A percentile compares a stretch with the other conserved stretches of the same genome.
These are phyloP conservation scores for Amazona vittata DNA, from an alignment of 2,113 vertebrate species.

Conservation along the genomic window DNA sequence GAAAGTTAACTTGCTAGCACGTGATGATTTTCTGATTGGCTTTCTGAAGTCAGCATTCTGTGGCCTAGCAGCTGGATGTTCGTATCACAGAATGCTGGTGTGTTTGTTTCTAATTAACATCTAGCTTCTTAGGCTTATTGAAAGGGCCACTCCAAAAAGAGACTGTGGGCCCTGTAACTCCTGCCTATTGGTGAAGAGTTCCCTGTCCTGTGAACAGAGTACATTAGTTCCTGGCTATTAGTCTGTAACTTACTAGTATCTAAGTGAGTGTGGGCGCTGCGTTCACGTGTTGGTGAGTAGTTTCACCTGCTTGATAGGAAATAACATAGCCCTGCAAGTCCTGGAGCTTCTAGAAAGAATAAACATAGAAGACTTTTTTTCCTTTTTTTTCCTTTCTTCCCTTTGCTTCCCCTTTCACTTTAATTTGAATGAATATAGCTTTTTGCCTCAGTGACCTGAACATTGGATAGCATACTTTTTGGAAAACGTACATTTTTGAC, in stretches of 20 bases:
- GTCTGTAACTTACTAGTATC: background rate
- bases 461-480: background rate
- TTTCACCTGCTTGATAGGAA: background rate
- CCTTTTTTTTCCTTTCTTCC: background rate
- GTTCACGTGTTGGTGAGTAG: background rate
- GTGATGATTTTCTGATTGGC: background rate
- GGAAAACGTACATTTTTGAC: background rate
- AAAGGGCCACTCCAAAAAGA: background rate
- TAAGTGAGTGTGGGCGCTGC: background rate
- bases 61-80: background rate
- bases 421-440: background rate
- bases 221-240: background rate
- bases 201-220: background rate
- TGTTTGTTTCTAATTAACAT: background rate
- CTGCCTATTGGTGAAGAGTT: background rate
- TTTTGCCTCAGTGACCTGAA: background rate
- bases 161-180: background rate
- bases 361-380: background rate
- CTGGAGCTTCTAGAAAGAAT: background rate
- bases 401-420: background rate
- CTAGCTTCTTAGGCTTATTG: background rate
- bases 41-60: background rate
- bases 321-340: background rate
- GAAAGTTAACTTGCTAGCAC: background rate
- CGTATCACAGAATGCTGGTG: background rate